phyloP scores from a whole-genome alignment of 2,113 vertebrate genomes.

The Microtus richardsoni region DNA sequence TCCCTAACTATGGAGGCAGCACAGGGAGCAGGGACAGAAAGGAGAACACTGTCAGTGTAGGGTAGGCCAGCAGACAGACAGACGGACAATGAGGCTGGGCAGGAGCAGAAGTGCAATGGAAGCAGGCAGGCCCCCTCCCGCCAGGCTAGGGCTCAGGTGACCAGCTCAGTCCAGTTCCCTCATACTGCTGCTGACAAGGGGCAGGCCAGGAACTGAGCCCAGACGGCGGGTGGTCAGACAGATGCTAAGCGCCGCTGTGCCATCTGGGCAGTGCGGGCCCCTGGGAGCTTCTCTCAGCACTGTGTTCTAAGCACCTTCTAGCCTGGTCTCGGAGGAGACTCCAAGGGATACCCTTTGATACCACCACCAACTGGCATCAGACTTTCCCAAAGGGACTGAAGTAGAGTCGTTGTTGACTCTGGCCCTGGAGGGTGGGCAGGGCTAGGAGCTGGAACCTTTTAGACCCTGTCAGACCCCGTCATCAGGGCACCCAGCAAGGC shows the following conservation, averaged over 20 bases:
- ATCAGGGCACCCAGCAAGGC: neutral
- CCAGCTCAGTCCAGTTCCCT: neutral
- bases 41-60: constrained; percentile 85
- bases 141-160: neutral
- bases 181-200: neutral
- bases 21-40: constrained; percentile 87
- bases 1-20: constrained; percentile 96
- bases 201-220: too few relatives aligned
- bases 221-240: neutral
- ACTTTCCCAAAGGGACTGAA: neutral
- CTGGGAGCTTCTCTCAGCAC: rapidly evolving
- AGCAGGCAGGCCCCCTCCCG: neutral
- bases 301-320: neutral
- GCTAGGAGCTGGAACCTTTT: neutral
- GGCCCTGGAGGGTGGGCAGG: neutral
- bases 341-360: rapidly evolving
- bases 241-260: rapidly evolving
- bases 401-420: neutral
- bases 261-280: rapidly evolving
- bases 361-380: neutral
- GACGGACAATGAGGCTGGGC: constrained; percentile 34
- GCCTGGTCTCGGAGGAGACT: neutral
- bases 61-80: constrained; percentile 59
- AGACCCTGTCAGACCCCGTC: neutral
- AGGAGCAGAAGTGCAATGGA: neutral